Percentiles rank a stretch among this genome's conserved stretches.
phyloP scores from a whole-genome alignment of 2,113 vertebrate genomes.

The Strix aluco region DNA sequence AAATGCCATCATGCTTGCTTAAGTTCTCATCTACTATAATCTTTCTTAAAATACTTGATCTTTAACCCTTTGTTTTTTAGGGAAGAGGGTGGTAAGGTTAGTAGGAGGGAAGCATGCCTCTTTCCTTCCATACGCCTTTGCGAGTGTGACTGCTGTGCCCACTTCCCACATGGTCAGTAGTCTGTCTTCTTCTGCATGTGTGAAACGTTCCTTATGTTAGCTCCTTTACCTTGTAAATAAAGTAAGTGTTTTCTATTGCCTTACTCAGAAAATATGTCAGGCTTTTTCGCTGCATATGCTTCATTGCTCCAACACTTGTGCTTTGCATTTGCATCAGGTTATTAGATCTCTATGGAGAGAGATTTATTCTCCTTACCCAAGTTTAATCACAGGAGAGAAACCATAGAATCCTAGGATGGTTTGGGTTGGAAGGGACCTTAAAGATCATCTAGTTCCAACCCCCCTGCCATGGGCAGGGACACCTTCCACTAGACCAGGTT shows the following conservation, averaged over 20 bases:
- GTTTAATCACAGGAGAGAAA: background rate
- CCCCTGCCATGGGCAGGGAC: background rate
- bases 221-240: conserved; percentile 27
- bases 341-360: background rate
- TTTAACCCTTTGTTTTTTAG: background rate
- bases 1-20: background rate
- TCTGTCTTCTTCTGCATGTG: conserved; percentile 43
- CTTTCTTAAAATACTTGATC: conserved; percentile 11
- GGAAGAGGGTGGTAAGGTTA: background rate
- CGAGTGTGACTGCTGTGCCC: conserved; percentile 31
- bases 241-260: conserved; percentile 32
- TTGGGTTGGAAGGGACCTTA: background rate
- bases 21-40: background rate
- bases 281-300: conserved; percentile 13
- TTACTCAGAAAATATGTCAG: conserved; percentile 55
- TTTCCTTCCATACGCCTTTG: background rate
- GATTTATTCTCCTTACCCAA: background rate
- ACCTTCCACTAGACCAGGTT: background rate
- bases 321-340: background rate
- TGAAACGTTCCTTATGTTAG: conserved; percentile 49
- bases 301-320: background rate
- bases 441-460: background rate
- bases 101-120: conserved; percentile 31
- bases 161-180: conserved; percentile 62
- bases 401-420: background rate